phyloP scores from a whole-genome alignment of 1,140 invertebrate genomes.

The Brachionus asplanchnoidis region DNA sequence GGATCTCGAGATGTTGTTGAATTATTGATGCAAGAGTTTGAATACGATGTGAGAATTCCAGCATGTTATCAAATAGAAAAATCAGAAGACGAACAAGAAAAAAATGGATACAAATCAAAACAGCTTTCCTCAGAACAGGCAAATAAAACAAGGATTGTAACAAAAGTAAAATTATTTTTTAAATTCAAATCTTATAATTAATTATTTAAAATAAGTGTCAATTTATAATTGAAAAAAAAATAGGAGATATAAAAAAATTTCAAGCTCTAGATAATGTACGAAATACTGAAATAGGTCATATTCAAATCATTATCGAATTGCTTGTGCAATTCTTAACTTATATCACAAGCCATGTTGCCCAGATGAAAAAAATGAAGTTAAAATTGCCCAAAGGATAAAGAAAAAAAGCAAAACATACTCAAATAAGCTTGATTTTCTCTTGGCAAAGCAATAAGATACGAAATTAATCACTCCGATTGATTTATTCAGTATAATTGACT shows the following conservation, averaged over 20 bases:
- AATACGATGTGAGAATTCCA: neutral
- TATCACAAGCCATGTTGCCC: neutral
- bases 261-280: neutral
- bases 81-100: neutral
- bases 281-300: conserved; percentile 15
- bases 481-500: neutral
- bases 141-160: neutral
- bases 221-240: conserved; percentile 20
- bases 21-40: neutral
- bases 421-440: neutral
- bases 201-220: neutral
- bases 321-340: neutral
- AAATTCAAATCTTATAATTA: neutral
- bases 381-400: neutral
- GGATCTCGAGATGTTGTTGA: neutral
- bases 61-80: neutral
- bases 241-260: neutral
- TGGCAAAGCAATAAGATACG: neutral
- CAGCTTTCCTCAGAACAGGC: neutral
- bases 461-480: neutral
- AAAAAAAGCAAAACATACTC: neutral
- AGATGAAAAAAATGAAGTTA: neutral
- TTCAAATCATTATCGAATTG: conserved; percentile 19
- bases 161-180: neutral
- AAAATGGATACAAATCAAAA: neutral